phyloP scores from a whole-genome alignment of 2,888 invertebrate species.

The Agrilus mali region DNA sequence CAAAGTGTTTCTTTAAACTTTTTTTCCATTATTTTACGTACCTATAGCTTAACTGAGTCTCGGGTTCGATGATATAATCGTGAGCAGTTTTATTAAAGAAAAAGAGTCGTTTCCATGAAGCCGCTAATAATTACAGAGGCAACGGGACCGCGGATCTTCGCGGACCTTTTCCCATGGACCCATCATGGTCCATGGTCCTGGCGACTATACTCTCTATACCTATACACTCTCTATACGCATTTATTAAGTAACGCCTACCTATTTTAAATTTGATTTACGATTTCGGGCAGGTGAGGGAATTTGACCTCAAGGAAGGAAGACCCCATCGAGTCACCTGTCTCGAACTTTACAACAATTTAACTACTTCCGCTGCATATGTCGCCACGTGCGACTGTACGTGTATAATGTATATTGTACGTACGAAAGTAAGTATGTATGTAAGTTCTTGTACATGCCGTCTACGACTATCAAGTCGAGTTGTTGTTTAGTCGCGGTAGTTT shows the following conservation, averaged over 20 bases:
- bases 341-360: constrained; percentile 18
- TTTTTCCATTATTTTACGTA: too few species aligned
- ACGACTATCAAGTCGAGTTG: constrained; percentile 5
- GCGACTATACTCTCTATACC: constrained; percentile 1
- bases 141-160: too few species aligned
- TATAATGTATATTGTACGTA: neutral
- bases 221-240: constrained; percentile 10
- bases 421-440: neutral
- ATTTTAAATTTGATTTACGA: constrained; percentile 28
- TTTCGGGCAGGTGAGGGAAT: constrained; percentile 20
- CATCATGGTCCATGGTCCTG: too few species aligned
- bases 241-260: constrained; percentile 28
- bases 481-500: constrained; percentile 5
- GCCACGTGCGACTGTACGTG: constrained; percentile 10
- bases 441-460: neutral
- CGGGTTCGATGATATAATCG: too few species aligned
- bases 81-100: too few species aligned
- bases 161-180: too few species aligned
- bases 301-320: constrained; percentile 13
- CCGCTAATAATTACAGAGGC: too few species aligned
- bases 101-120: too few species aligned
- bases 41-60: too few species aligned
- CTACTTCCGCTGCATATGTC: constrained; percentile 21
- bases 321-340: constrained; percentile 18
- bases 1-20: too few species aligned